Evolutionary conservation across 2,113 vertebrate species (phyloP), one percentile per base, ranked within the genome.

Genomic region (Piprites chloris): DNA sequence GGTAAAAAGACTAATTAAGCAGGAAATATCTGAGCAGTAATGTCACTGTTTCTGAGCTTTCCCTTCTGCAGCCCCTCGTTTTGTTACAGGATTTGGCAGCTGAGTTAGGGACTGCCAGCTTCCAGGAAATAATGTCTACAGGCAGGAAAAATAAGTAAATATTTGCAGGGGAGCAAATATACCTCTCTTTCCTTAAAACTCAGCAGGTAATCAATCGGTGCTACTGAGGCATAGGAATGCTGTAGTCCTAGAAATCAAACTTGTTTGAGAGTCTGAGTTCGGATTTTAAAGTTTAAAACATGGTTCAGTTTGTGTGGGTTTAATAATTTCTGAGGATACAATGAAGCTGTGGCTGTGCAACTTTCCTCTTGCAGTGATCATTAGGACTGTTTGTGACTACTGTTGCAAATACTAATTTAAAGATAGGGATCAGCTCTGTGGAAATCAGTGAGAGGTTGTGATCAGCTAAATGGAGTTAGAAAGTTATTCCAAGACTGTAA

Each of bases 1-100:
- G 98, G 98, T 98, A 98, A 98, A 97, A 66, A 87, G 73, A 90
- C 84, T 95, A 94, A 95, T 96, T 97, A 93, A 92, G 61, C 74
- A 97, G 93, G 88, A 97, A 92, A 94, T 93, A 76, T 89, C 61
- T 49, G 39, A 93, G 63, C 66, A 75, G 49, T 52, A 73, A 71
- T 97, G 80, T 95, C 95, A 76, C 71, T 76, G 49, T 73, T 95
- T 95, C 55, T 68, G 77, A 82, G 71, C 76, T 89, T 90, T 88
- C 93, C 90, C 12, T 78, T 55, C 77, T 90, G 72, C 41, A 83
- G 93, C 72, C 86, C 76, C 91, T 95, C 26, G 4, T 96, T 97
- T 97, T 96, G 90, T 85, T 96, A 28, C 66, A 56, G 78, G 61
- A 27, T 41, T 93, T 89, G 89, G 82, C 88, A 95, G 37, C 71